Evolutionary conservation across 2,888 invertebrate genomes (phyloP), one percentile per base, ranked within the genome.

Genomic region (Rhynchonema sp.): DNA sequence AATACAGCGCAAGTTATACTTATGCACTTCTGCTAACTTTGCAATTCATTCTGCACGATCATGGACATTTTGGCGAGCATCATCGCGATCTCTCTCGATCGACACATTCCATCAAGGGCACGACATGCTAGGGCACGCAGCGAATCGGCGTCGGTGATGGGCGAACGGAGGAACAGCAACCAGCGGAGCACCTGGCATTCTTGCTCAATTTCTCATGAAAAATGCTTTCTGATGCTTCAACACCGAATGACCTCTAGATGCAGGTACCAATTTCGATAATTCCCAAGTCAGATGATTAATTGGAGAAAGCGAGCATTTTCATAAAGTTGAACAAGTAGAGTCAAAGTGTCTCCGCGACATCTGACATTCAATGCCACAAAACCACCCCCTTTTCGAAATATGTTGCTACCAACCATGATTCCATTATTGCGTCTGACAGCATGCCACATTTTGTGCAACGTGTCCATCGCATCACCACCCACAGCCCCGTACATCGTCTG

Each of bases 131-230:
- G 79, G 2, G 89, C 88, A 57, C 96, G 81, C 66, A 98, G 84
- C 49, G 85, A 83, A 76, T 98, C 96, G 23, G 96, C 96, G 78
- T 96, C 94, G 1, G 92, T 92, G 60, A 94, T 87, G 0, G 96
- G 96, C 0, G 86, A 84, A 76, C 91, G 91, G 22, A 85, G 82
- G 77, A 85, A 84, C 83, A 96, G 84, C 63, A 92, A 78, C 59
- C 87, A 85, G 22, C 91, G 77, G 53, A 94, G 77, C 56, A 88
- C 83, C 85, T 84, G 71, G 25, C n/a, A n/a, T n/a, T n/a, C n/a
- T n/a, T n/a, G n/a, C n/a, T 29, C 17, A 57, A 49, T n/a, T n/a
- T n/a, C n/a, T n/a, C n/a, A n/a, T n/a, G n/a, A n/a, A n/a, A n/a
- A n/a, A n/a, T n/a, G n/a, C n/a, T n/a, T n/a, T n/a, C n/a, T n/a